Percentiles rank a stretch among this genome's conserved stretches.
Evolutionary conservation across 2,113 vertebrate genomes (phyloP).

Genomic region (Chrysemys picta): DNA sequence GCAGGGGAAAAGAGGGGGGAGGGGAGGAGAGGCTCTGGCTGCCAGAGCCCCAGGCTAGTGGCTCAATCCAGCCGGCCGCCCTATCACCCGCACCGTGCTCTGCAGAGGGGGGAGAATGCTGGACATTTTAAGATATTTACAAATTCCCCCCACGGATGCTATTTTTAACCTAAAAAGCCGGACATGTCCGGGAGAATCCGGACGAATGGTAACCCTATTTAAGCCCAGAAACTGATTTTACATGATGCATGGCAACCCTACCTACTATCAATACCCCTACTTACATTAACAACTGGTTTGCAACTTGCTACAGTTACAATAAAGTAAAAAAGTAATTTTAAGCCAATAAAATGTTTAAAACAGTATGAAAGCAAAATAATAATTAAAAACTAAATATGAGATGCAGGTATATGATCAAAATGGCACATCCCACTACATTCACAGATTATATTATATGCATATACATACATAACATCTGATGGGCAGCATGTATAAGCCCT

Average conservation of each 20-base stretch:
- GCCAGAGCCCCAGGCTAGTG: too few species aligned
- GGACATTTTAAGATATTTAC: too few species aligned
- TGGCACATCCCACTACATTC: not conserved
- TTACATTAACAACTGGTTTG: not conserved
- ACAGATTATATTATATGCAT: not conserved
- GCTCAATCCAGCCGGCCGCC: too few species aligned
- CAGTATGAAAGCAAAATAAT: not conserved
- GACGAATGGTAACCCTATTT: not conserved
- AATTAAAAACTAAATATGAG: constrained; percentile 2
- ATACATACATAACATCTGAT: not conserved
- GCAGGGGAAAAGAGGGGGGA: too few species aligned
- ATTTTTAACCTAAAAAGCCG: too few species aligned
- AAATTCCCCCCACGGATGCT: too few species aligned
- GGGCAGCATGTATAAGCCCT: constrained; percentile 40
- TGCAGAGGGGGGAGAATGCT: too few species aligned
- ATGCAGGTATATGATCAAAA: not conserved
- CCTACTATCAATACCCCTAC: not conserved
- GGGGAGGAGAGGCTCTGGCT: too few species aligned
- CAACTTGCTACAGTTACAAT: rapidly evolving
- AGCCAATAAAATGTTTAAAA: not conserved
- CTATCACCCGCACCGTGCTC: too few species aligned
- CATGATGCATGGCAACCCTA: not conserved
- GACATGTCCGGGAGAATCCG: too few species aligned
- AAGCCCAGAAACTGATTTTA: not conserved
- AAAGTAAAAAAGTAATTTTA: not conserved